Conservation (phyloP, 2,888 invertebrate genomes). For the Noctua janthina region DNA sequence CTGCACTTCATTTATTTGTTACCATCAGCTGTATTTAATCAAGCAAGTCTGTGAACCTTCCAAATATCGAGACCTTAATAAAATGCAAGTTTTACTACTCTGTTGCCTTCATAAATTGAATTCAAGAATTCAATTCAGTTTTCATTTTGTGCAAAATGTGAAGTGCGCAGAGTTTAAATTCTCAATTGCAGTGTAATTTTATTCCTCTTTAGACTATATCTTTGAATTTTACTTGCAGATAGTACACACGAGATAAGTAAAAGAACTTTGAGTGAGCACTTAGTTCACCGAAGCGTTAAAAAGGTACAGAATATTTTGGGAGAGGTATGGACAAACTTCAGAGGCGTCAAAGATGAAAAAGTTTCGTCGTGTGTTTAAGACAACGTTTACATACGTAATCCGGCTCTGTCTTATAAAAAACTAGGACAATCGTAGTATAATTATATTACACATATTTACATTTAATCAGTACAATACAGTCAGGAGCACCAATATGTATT, state of each 20-base stretch:
- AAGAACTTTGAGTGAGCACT: constrained; percentile 28
- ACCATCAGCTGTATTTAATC: constrained; percentile 40
- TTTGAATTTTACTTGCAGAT: constrained; percentile 15
- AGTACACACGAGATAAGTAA: constrained; percentile 4
- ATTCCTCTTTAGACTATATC: constrained; percentile 5
- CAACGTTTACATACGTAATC: not conserved
- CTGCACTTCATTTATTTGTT: not conserved
- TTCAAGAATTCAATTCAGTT: constrained; percentile 43
- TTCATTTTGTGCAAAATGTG: constrained; percentile 32
- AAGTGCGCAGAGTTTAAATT: constrained; percentile 3
- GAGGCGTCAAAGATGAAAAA: constrained; percentile 17
- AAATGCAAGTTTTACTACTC: constrained; percentile 35
- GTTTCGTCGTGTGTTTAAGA: not conserved
- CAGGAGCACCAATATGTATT: too few species aligned
- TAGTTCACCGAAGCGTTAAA: constrained; percentile 18
- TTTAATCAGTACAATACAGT: not conserved
- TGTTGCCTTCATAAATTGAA: constrained; percentile 40
- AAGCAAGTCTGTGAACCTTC: constrained; percentile 27
- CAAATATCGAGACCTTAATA: constrained; percentile 35
- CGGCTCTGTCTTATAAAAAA: constrained; percentile 1
- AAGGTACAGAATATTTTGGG: constrained; percentile 15
- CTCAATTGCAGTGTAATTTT: constrained; percentile 4
- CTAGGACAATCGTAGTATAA: not conserved
- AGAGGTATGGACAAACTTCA: constrained; percentile 4
- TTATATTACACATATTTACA: constrained; percentile 5